A percentile compares a stretch with the other conserved stretches of the same genome.
These are phyloP conservation scores for Dinoponera quadriceps DNA, from an alignment of 1,140 invertebrate genomes.

Conservation along the genomic window DNA sequence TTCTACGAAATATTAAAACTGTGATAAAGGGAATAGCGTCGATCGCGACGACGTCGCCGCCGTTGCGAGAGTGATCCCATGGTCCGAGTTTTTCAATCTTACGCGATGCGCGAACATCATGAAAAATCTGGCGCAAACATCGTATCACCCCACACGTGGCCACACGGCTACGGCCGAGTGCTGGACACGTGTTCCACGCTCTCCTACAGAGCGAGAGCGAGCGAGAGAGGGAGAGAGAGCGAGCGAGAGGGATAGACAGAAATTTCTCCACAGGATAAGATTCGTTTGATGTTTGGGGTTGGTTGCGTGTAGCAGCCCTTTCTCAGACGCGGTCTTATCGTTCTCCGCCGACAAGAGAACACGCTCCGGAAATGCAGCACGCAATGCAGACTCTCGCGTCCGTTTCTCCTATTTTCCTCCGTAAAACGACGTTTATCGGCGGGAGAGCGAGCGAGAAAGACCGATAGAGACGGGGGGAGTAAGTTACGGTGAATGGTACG, in stretches of 20 bases:
- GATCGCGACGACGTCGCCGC: no score
- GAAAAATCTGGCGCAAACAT: constrained; percentile 57
- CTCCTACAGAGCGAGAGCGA: constrained; percentile 78
- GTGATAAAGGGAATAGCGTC: no score
- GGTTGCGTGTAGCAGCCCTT: not conserved
- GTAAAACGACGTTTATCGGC: not conserved
- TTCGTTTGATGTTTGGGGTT: constrained; percentile 66
- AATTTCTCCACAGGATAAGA: constrained; percentile 76
- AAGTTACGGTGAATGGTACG: not conserved
- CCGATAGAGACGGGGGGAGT: not conserved
- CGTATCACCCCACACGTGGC: constrained; percentile 79
- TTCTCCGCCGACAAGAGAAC: constrained; percentile 1
- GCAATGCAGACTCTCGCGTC: not conserved
- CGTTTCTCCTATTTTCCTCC: not conserved
- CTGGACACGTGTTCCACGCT: constrained; percentile 83
- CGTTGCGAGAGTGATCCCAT: not conserved
- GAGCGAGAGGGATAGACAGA: constrained; percentile 30
- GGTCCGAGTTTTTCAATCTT: constrained; percentile 13
- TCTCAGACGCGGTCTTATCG: constrained; percentile 12
- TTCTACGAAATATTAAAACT: no score
- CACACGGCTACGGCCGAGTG: constrained; percentile 71
- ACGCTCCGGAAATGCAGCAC: not conserved
- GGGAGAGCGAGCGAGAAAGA: not conserved
- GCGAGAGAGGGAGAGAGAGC: no score
- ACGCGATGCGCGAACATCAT: constrained; percentile 30